phyloP scores from a whole-genome alignment of 2,888 invertebrate genomes.

The Cataglyphis albicans region DNA sequence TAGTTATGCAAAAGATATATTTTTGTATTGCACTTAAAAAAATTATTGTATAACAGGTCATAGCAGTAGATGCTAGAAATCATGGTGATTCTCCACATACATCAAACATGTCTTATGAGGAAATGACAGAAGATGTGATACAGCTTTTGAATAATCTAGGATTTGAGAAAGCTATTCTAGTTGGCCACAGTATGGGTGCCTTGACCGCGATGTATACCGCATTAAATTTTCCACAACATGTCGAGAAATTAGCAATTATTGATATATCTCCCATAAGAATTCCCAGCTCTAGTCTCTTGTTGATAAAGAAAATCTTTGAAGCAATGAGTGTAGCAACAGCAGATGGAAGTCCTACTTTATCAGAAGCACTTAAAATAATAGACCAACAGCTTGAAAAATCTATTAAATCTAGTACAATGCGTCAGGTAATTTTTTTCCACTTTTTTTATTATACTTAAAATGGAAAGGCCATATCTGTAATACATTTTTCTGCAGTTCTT shows the following conservation, averaged over 20 bases:
- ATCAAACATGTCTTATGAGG: conserved; percentile 90
- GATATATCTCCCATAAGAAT: conserved; percentile 91
- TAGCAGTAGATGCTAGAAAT: conserved; percentile 95
- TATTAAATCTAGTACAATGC: conserved; percentile 88
- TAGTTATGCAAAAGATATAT: not conserved
- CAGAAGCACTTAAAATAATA: conserved; percentile 90
- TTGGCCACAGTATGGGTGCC: conserved; percentile 99
- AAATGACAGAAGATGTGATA: conserved; percentile 92
- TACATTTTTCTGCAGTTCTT: conserved; percentile 89
- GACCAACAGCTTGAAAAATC: conserved; percentile 89
- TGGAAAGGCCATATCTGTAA: not conserved
- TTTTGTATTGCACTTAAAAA: not conserved
- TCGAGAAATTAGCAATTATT: conserved; percentile 90
- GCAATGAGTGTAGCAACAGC: conserved; percentile 89
- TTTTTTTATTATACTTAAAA: not conserved
- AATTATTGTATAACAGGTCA: conserved; percentile 86
- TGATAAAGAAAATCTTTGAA: conserved; percentile 89
- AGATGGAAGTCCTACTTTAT: conserved; percentile 89
- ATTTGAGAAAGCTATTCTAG: conserved; percentile 89
- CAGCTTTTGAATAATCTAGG: conserved; percentile 89
- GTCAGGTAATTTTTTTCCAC: conserved; percentile 81
- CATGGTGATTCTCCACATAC: conserved; percentile 97
- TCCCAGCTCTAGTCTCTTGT: conserved; percentile 88
- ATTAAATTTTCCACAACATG: conserved; percentile 89
- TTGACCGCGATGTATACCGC: conserved; percentile 95